Percentiles rank a stretch among this genome's conserved stretches.
These are phyloP conservation scores for Asarcornis scutulata DNA, from an alignment of 2,113 vertebrate species.

Conservation along the genomic window DNA sequence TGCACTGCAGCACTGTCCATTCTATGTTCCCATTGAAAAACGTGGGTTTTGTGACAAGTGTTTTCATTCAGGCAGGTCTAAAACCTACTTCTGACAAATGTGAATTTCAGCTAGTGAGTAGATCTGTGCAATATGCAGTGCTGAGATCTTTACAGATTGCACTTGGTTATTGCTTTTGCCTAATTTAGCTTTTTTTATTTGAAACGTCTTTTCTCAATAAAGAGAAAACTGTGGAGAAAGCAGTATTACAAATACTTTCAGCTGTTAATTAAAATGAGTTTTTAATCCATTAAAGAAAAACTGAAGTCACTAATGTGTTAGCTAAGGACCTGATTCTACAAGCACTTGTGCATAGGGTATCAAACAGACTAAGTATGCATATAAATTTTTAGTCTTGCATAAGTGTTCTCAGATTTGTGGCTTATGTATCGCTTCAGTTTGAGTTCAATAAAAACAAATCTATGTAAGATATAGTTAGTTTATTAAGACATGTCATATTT, in stretches of 20 bases:
- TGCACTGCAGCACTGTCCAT: slow-evolving; percentile 28
- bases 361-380: not conserved
- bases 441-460: slow-evolving; percentile 31
- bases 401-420: slow-evolving; percentile 31
- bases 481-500: not conserved
- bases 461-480: slow-evolving; percentile 10
- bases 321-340: slow-evolving; percentile 23
- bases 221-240: slow-evolving; percentile 37
- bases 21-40: slow-evolving; percentile 26
- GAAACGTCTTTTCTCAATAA: slow-evolving; percentile 47
- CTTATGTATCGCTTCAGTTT: slow-evolving; percentile 49
- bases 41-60: slow-evolving; percentile 31
- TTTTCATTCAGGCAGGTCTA: not conserved
- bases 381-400: not conserved
- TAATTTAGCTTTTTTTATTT: slow-evolving; percentile 29
- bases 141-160: not conserved
- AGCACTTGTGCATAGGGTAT: slow-evolving; percentile 8
- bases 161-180: slow-evolving; percentile 29
- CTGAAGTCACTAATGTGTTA: not conserved
- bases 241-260: not conserved
- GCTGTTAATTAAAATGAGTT: slow-evolving; percentile 26
- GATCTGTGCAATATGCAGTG: slow-evolving; percentile 15
- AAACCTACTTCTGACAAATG: slow-evolving; percentile 34
- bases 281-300: not conserved
- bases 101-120: slow-evolving; percentile 31